Conservation (phyloP, 2,797 vertebrate genomes). For the Pristis pectinata region DNA sequence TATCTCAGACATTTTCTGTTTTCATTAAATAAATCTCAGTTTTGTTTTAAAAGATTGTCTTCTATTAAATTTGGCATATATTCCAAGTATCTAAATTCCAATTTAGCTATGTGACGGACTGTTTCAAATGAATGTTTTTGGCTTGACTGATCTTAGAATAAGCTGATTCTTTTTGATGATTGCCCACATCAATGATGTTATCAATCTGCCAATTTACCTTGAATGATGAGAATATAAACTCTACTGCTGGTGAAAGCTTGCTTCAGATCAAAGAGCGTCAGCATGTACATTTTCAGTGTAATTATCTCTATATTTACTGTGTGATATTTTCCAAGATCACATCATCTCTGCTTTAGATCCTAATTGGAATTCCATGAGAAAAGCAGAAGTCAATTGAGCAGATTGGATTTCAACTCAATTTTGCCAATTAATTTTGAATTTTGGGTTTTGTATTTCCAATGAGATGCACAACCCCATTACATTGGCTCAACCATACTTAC, state of each 20-base stretch:
- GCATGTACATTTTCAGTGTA: neutral
- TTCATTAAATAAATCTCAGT: neutral
- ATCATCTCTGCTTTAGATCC: neutral
- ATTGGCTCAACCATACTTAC: too few species aligned
- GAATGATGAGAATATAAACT: neutral
- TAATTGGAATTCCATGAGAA: too few species aligned
- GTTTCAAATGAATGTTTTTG: neutral
- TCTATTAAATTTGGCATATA: neutral
- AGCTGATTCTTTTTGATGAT: neutral
- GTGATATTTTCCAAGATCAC: neutral
- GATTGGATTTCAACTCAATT: too few species aligned
- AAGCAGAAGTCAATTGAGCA: too few species aligned
- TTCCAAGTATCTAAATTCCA: neutral
- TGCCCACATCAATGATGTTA: neutral
- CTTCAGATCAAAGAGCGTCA: neutral
- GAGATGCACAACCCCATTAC: too few species aligned
- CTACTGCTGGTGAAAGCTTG: neutral
- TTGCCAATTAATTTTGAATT: too few species aligned
- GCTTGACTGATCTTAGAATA: constrained; percentile 17
- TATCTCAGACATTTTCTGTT: too few species aligned
- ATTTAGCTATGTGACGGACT: neutral
- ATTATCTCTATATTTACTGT: neutral
- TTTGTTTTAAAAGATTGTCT: neutral
- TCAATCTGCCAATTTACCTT: neutral
- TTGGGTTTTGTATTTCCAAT: too few species aligned